A percentile compares a stretch with the other conserved stretches of the same genome.
These are phyloP conservation scores for Danio tinwini DNA, from an alignment of 2,797 vertebrate genomes.

Conservation along the genomic window DNA sequence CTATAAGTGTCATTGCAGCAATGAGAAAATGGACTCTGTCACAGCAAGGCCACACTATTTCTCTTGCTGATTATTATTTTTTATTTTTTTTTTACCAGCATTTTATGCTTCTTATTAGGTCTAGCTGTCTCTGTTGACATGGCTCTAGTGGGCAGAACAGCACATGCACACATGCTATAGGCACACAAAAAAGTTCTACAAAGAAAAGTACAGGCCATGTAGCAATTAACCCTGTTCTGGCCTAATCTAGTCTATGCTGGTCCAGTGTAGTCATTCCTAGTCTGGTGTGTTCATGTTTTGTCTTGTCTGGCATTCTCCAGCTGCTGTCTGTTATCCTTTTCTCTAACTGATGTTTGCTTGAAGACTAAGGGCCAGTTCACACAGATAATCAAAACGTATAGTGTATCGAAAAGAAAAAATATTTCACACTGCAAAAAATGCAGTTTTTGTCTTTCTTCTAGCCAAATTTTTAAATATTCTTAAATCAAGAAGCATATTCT, in stretches of 20 bases:
- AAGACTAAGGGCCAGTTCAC: not conserved
- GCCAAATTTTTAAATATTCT: too few species aligned
- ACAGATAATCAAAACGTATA: not conserved
- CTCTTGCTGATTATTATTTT: slow-evolving; percentile 51
- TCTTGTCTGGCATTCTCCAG: slow-evolving; percentile 21
- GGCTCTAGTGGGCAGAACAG: slow-evolving; percentile 21
- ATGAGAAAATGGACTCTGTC: slow-evolving; percentile 42
- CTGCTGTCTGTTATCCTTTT: slow-evolving; percentile 18
- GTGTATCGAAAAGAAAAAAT: too few species aligned
- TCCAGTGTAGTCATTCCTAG: not conserved
- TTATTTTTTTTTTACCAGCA: slow-evolving; percentile 50
- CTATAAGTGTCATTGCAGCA: slow-evolving; percentile 41
- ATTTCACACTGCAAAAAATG: too few species aligned
- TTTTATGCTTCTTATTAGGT: slow-evolving; percentile 53
- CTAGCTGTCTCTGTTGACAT: slow-evolving; percentile 48
- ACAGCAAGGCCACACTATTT: slow-evolving; percentile 48
- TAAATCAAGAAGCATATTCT: too few species aligned
- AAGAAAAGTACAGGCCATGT: not conserved
- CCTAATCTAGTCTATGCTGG: slow-evolving; percentile 3
- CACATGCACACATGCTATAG: not conserved
- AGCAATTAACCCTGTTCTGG: slow-evolving; percentile 16
- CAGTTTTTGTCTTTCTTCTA: too few species aligned
- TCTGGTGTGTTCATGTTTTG: slow-evolving; percentile 18
- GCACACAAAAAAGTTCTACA: not conserved
- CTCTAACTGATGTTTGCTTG: slow-evolving; percentile 15